Evolutionary conservation across 2,113 vertebrate genomes (phyloP).

Genomic region (Microcebus lehilahytsara): DNA sequence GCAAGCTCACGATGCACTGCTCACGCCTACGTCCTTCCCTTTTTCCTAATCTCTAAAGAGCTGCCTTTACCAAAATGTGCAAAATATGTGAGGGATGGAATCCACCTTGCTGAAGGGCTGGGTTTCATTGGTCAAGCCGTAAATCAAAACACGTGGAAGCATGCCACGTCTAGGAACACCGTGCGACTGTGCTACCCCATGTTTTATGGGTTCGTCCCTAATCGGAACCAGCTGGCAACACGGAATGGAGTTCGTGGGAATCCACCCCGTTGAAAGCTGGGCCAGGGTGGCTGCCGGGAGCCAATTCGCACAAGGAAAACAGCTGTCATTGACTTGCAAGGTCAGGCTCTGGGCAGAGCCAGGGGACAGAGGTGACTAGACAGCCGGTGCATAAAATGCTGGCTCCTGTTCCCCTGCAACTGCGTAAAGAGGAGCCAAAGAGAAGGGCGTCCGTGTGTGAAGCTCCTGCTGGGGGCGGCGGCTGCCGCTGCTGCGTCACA

Average conservation of each 20-base stretch:
- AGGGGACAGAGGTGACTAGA: slow-evolving; percentile 79
- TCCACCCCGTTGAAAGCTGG: slow-evolving; percentile 82
- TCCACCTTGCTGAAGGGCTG: slow-evolving; percentile 81
- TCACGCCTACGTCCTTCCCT: slow-evolving; percentile 45
- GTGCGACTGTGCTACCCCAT: slow-evolving; percentile 80
- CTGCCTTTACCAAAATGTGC: slow-evolving; percentile 84
- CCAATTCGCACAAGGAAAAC: slow-evolving; percentile 81
- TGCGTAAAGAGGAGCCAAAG: not conserved
- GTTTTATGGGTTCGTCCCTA: slow-evolving; percentile 84
- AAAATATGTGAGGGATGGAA: slow-evolving; percentile 81
- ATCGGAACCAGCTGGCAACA: slow-evolving; percentile 87
- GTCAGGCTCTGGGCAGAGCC: slow-evolving; percentile 84
- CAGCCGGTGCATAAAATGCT: slow-evolving; percentile 71
- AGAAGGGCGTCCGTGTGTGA: accelerated
- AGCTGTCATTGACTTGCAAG: slow-evolving; percentile 83
- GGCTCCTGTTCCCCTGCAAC: slow-evolving; percentile 3
- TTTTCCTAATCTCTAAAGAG: slow-evolving; percentile 78
- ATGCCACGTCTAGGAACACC: slow-evolving; percentile 81
- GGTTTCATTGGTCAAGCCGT: slow-evolving; percentile 82
- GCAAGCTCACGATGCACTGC: not conserved
- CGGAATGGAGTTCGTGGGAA: slow-evolving; percentile 85
- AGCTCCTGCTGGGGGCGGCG: not conserved
- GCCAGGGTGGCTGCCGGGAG: slow-evolving; percentile 83
- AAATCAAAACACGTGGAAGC: slow-evolving; percentile 88
- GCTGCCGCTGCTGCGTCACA: no score